Base-by-base conservation (phyloP, 2,888 invertebrate species). In the Platynereis dumerilii region DNA sequence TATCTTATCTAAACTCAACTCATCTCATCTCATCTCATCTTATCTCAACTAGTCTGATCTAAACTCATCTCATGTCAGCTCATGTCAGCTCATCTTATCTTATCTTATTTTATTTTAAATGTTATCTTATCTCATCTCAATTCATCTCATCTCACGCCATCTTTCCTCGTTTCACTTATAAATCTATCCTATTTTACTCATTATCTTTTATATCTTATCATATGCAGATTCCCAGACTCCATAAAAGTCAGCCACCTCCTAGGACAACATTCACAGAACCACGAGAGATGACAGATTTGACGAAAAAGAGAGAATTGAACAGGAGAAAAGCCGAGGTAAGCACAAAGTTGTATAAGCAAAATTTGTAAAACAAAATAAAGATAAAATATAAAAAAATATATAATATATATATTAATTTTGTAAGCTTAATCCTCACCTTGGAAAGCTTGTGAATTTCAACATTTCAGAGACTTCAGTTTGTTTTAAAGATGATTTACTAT, bases 301-400 rank as follows among this genome's bases (percentile, higher is more conserved):
- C 71, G 22, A 66, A 64, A 48, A 71, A 71, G 17, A 72, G 73
- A 64, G 79, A 77, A 60, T 72, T 67, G 22, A 82, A 82, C 67
- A 69, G 80, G 53, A 69, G 78, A 57, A 72, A 71, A 42, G 81
- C 81, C 20, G 79, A 81, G 78, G 80, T 81, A 70, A n/a, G n/a
- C n/a, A n/a, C n/a, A n/a, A n/a, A n/a, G n/a, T n/a, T n/a, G n/a
- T n/a, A n/a, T n/a, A n/a, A n/a, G n/a, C n/a, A n/a, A n/a, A n/a
- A n/a, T n/a, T n/a, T n/a, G n/a, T n/a, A n/a, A n/a, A n/a, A n/a
- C n/a, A n/a, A 34, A 34, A 34, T 34, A 34, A n/a, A n/a, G n/a
- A n/a, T n/a, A n/a, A 34, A 34, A 34, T 7, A 34, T 5, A 34
- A 34, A 12, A 34, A 34, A 12, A 34, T 7, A 34, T 34, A 7